phyloP scores from a whole-genome alignment of 1,140 invertebrate species.

The Pogonognathellus flavescens region DNA sequence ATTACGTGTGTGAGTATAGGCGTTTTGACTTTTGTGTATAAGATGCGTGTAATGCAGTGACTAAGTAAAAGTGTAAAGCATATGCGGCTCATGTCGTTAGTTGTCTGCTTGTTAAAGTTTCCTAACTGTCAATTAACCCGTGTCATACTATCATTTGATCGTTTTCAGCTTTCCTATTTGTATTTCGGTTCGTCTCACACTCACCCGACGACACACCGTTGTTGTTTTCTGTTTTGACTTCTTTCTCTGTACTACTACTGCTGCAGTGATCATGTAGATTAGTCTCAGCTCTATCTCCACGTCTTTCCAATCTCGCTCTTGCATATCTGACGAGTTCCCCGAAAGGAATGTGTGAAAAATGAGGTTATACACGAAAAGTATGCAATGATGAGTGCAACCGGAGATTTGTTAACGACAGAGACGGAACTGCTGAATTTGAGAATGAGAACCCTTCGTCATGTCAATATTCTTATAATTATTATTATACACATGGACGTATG shows the following conservation, averaged over 20 bases:
- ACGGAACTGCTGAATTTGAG: too few relatives aligned
- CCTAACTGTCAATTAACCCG: conserved; percentile 63
- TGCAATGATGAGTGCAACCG: background rate
- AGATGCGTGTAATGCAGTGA: conserved; percentile 20
- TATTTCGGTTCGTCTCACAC: conserved; percentile 25
- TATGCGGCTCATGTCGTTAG: conserved; percentile 8
- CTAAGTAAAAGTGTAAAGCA: conserved; percentile 33
- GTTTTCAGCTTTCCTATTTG: conserved; percentile 55
- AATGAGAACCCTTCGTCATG: too few relatives aligned
- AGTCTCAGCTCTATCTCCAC: background rate
- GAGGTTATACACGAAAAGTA: background rate
- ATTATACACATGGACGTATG: too few relatives aligned
- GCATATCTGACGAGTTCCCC: background rate
- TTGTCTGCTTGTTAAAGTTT: conserved; percentile 55
- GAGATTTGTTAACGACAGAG: background rate
- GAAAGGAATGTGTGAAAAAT: background rate
- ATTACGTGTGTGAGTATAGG: background rate
- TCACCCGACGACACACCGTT: background rate
- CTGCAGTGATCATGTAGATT: background rate
- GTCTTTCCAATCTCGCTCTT: background rate
- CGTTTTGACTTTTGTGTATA: background rate
- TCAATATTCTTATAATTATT: background rate
- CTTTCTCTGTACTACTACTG: background rate
- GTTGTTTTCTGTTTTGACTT: background rate
- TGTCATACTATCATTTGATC: conserved; percentile 64